Evolutionary conservation across 2,113 vertebrate species (phyloP), one percentile per base, ranked within the genome.

Genomic region (Gorsachius goisagi): DNA sequence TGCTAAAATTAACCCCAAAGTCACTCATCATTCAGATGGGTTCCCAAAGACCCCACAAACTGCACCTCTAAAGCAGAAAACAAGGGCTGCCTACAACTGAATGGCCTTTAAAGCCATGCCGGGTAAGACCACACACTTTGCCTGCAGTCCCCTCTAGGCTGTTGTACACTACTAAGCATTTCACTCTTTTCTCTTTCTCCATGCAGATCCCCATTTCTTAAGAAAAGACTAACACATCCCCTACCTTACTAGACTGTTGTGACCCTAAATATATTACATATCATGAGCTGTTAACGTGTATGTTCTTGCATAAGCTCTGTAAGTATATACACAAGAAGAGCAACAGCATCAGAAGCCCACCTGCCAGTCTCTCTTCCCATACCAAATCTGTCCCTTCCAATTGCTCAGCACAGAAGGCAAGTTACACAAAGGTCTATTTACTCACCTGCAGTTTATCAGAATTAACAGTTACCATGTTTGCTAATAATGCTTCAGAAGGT

Each of bases 121-220:
- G 30, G 39, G 66, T 82, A 41, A 66, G 95, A 96, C 91, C 96
- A 96, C 94, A 94, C 91, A 91, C 89, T 88, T 81, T 84, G 91
- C 90, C 58, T 80, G 82, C 82, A 76, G 49, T 55, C 24, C 62
- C 58, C 35, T 26, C 35, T 26, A 11, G 53, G 58, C 69, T 64
- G 21, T 13, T 64, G 62, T 17, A 71, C 44, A 23, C 49, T 53
- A 4, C 53, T 39, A 71, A 88, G 28, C 55, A 80, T 89, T 94
- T 81, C 77, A 41, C 30, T 88, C 47, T 49, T 1, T 87, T 93
- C 50, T 78, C 45, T 55, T 89, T 80, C 63, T 90, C n/a, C 21
- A 12, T 27, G 26, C 56, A 95, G 52, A 86, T 84, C 30, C 28
- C 23, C 16, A 41, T 39, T 44, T 60, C 60, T 49, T 33, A 45